Conservation (phyloP, 1,140 invertebrate species). For the Melipona quadrifasciata region DNA sequence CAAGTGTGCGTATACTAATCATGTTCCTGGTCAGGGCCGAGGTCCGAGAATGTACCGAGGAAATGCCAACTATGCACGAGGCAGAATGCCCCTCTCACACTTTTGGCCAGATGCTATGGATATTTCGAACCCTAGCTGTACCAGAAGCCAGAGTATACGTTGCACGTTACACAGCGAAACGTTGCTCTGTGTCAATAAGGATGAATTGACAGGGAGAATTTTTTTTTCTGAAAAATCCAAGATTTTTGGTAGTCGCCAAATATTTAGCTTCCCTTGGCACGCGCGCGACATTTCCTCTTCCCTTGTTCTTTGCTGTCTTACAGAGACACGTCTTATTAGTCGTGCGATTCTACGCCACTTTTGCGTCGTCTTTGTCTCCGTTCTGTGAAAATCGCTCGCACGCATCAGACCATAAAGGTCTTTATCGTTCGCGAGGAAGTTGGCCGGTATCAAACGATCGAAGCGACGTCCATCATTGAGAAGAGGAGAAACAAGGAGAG, state of each 20-base stretch:
- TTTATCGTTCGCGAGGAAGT: slow-evolving; percentile 24
- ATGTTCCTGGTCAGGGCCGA: slow-evolving; percentile 62
- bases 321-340: no score
- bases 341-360: no score
- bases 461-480: slow-evolving; percentile 27
- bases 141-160: not conserved
- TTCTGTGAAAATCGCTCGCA: no score
- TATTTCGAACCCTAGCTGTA: slow-evolving; percentile 34
- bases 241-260: no score
- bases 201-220: not conserved
- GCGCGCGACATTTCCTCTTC: no score
- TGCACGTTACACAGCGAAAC: not conserved
- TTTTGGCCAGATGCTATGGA: slow-evolving; percentile 65
- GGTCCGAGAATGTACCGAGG: slow-evolving; percentile 63
- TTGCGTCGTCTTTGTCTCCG: no score
- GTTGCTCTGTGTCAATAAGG: not conserved
- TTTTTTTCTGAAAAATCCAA: not conserved
- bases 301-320: no score
- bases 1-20: slow-evolving; percentile 68
- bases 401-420: not conserved
- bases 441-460: slow-evolving; percentile 9
- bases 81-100: slow-evolving; percentile 61
- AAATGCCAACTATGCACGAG: slow-evolving; percentile 66
- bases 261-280: no score
- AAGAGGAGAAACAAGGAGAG: not conserved